These are phyloP conservation scores for Tragelaphus imberbis DNA, from an alignment of 2,113 vertebrate species.

Conservation along the genomic window DNA sequence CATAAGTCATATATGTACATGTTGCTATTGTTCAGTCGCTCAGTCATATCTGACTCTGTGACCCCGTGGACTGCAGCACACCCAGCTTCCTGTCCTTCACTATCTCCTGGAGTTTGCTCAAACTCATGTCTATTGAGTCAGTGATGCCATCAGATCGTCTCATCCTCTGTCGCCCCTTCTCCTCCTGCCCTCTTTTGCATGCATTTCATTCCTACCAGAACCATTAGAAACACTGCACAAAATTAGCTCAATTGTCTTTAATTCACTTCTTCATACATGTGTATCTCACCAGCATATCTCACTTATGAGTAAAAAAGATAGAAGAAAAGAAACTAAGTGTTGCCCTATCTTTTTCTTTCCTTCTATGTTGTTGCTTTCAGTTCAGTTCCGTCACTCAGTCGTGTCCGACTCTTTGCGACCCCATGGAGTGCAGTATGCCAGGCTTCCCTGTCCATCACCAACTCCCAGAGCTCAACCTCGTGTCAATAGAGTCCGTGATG, in stretches of 20 bases:
- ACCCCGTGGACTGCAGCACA: not conserved
- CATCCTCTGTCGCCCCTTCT: not conserved
- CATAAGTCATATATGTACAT: not conserved
- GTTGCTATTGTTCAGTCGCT: not conserved
- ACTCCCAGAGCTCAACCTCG: not conserved
- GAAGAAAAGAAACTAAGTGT: not conserved
- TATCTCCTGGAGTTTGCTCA: not conserved
- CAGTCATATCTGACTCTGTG: not conserved
- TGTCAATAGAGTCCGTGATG: not conserved
- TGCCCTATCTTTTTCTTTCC: not conserved
- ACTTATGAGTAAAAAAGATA: not conserved
- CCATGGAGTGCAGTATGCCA: not conserved
- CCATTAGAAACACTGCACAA: not conserved
- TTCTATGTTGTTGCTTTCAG: not conserved
- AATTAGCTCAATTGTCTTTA: not conserved
- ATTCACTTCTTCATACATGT: not conserved
- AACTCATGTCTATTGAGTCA: not conserved
- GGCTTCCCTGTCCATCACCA: not conserved
- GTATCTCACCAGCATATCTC: not conserved
- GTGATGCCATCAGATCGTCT: not conserved
- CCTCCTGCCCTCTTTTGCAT: not conserved
- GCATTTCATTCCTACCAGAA: not conserved
- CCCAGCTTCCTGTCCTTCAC: not conserved
- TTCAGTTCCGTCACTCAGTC: not conserved
- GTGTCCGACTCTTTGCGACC: fast-evolving